These are phyloP conservation scores for Hirudo medicinalis DNA, from an alignment of 1,140 invertebrate genomes.

Conservation along the genomic window DNA sequence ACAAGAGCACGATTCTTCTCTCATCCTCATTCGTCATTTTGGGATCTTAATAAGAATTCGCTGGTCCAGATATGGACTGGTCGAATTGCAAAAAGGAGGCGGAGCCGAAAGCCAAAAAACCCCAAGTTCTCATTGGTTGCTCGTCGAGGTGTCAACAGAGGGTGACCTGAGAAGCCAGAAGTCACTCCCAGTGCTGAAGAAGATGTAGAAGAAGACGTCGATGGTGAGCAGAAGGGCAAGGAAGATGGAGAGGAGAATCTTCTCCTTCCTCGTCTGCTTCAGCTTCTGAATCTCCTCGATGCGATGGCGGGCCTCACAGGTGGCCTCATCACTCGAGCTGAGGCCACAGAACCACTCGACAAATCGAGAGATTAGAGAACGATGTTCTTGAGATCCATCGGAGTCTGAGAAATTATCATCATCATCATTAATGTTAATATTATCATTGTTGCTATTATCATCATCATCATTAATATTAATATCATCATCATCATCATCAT, in stretches of 20 bases:
- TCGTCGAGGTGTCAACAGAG: too few relatives aligned
- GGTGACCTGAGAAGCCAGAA: slow-evolving; percentile 13
- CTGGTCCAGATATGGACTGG: too few relatives aligned
- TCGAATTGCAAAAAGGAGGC: too few relatives aligned
- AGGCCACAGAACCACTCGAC: slow-evolving; percentile 21
- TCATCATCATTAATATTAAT: not conserved
- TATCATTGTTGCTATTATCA: not conserved
- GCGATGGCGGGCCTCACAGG: not conserved
- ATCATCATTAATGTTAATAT: too few relatives aligned
- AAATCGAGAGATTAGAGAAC: not conserved
- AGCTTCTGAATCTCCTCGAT: not conserved
- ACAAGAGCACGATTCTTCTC: too few relatives aligned
- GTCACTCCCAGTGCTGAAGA: slow-evolving; percentile 19
- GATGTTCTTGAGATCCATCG: not conserved
- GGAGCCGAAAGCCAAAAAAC: too few relatives aligned
- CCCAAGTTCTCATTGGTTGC: too few relatives aligned
- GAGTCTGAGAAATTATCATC: not conserved
- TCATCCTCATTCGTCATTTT: too few relatives aligned
- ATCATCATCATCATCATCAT: too few relatives aligned
- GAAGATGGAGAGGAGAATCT: slow-evolving; percentile 12
- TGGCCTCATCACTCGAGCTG: not conserved
- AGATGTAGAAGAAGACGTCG: slow-evolving; percentile 18
- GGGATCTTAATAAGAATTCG: too few relatives aligned
- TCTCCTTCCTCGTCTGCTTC: slow-evolving; percentile 4
- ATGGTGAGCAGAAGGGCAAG: slow-evolving; percentile 11